Percentiles rank a stretch among this genome's conserved stretches.
Evolutionary conservation across 37 sponge, comb jelly and placozoan genomes (phyloP).

Genomic region (Crambe crambe): DNA sequence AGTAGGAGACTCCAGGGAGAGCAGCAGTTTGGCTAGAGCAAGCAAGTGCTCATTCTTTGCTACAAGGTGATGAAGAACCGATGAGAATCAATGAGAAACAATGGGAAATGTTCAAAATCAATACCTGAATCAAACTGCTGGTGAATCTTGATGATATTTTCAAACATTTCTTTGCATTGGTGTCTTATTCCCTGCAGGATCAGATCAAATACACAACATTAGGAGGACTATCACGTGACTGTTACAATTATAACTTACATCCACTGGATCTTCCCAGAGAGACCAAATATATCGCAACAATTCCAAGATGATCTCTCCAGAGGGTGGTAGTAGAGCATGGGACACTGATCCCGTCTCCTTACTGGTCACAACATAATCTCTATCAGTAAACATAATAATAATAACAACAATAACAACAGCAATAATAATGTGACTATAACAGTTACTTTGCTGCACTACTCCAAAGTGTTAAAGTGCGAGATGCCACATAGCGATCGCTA

Average conservation of each 20-base stretch:
- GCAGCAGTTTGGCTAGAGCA: conserved; percentile 19
- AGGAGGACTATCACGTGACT: background rate
- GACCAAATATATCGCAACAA: conserved; percentile 64
- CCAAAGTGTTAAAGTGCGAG: conserved; percentile 53
- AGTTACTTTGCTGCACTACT: conserved; percentile 40
- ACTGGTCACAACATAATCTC: background rate
- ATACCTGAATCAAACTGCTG: conserved; percentile 38
- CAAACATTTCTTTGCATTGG: conserved; percentile 52
- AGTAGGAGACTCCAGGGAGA: conserved; percentile 41
- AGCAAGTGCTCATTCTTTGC: conserved; percentile 8
- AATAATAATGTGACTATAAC: background rate
- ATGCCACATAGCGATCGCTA: conserved; percentile 39
- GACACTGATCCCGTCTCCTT: background rate
- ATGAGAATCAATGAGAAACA: background rate
- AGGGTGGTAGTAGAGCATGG: conserved; percentile 7
- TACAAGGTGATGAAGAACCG: background rate
- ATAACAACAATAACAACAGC: background rate
- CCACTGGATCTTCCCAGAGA: conserved; percentile 78
- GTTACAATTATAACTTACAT: conserved; percentile 32
- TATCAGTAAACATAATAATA: background rate
- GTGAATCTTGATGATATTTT: conserved; percentile 32
- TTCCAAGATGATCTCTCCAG: conserved; percentile 10
- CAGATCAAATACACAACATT: background rate
- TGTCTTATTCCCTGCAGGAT: conserved; percentile 55
- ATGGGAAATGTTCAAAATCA: no score